A percentile compares a stretch with the other conserved stretches of the same genome.
Evolutionary conservation across 2,888 invertebrate species (phyloP).

Genomic region (Amiota mariae): DNA sequence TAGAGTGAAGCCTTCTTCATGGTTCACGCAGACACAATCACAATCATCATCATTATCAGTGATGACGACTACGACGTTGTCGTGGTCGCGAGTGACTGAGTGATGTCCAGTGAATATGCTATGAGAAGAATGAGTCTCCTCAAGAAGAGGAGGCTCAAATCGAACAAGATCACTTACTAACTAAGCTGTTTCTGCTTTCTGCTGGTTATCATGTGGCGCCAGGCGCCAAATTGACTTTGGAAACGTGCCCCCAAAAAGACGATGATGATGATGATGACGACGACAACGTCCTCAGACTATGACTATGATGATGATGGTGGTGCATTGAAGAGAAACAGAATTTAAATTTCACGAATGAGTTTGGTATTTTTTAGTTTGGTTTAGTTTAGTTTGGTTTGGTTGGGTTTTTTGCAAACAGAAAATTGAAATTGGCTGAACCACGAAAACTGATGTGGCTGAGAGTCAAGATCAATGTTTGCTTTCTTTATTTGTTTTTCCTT

Average conservation of each 20-base stretch:
- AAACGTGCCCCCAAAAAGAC: slow-evolving; percentile 14
- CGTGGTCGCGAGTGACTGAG: background rate
- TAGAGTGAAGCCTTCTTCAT: too few species aligned
- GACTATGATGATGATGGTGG: background rate
- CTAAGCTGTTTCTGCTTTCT: slow-evolving; percentile 19
- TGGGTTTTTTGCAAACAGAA: slow-evolving; percentile 6
- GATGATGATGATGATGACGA: too few species aligned
- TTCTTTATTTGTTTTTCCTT: slow-evolving; percentile 39
- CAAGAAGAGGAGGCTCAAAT: slow-evolving; percentile 45
- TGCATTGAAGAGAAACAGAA: slow-evolving; percentile 44
- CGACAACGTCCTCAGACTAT: background rate
- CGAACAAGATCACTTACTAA: slow-evolving; percentile 24
- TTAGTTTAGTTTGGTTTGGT: background rate
- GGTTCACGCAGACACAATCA: slow-evolving; percentile 35
- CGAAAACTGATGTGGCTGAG: slow-evolving; percentile 12
- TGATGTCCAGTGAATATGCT: slow-evolving; percentile 19
- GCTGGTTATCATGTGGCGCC: slow-evolving; percentile 69
- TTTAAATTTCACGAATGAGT: slow-evolving; percentile 62
- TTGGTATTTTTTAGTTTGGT: background rate
- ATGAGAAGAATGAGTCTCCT: slow-evolving; percentile 43
- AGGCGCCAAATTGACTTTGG: slow-evolving; percentile 60
- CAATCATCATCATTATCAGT: slow-evolving; percentile 34
- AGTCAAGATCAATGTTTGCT: slow-evolving; percentile 10
- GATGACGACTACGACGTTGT: slow-evolving; percentile 28
- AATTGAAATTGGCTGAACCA: slow-evolving; percentile 41